Conservation (phyloP, 1,140 invertebrate genomes). For the Scaptomyza pallida region DNA sequence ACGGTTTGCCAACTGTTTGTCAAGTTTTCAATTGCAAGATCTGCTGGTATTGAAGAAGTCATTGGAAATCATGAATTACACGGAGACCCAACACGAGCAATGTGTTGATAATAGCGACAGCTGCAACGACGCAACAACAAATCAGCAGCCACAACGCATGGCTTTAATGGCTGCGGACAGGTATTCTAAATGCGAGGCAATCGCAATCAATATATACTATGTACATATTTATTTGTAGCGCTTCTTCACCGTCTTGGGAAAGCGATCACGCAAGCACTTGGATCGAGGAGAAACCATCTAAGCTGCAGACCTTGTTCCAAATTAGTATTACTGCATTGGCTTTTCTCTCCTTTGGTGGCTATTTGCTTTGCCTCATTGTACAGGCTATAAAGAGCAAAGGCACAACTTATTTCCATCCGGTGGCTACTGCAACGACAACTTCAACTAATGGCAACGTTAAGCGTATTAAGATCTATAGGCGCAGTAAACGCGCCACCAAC, state of each 20-base stretch:
- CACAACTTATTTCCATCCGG: conserved; percentile 78
- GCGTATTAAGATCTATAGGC: conserved; percentile 77
- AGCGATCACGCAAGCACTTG: conserved; percentile 45
- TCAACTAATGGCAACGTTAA: conserved; percentile 58
- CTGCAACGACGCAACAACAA: conserved; percentile 3
- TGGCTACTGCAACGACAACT: conserved; percentile 75
- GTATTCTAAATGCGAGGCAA: conserved; percentile 12
- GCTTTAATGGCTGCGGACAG: conserved; percentile 66
- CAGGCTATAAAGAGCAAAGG: conserved; percentile 87
- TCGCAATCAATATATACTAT: not conserved
- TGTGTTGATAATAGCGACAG: not conserved
- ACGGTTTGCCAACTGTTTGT: conserved; percentile 60
- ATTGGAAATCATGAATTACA: conserved; percentile 44
- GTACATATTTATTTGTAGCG: not conserved
- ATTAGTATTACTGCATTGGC: conserved; percentile 89
- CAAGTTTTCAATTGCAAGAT: conserved; percentile 62
- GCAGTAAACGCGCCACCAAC: conserved; percentile 46
- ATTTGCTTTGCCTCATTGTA: conserved; percentile 89
- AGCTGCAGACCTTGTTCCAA: conserved; percentile 89
- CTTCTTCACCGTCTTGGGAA: conserved; percentile 28
- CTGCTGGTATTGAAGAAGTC: conserved; percentile 60
- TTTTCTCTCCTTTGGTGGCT: conserved; percentile 91
- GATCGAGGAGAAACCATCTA: conserved; percentile 85
- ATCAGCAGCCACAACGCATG: conserved; percentile 49
- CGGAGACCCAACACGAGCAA: not conserved